phyloP scores from a whole-genome alignment of 2,888 invertebrate species.

The Alsophila aescularia region DNA sequence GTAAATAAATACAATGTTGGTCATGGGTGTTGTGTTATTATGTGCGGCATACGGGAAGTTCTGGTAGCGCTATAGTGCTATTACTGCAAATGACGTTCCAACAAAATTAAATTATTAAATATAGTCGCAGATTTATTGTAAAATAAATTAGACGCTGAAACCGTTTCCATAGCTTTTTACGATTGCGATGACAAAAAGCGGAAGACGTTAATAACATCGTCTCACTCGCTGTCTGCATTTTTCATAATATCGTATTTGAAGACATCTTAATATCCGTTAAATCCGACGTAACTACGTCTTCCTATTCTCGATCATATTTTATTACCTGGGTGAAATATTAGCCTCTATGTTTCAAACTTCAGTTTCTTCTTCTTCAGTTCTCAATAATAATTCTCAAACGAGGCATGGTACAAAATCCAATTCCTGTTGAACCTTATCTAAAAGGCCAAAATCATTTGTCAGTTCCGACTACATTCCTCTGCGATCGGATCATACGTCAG shows the following conservation, averaged over 20 bases:
- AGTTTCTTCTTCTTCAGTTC: neutral
- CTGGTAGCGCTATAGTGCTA: too few relatives aligned
- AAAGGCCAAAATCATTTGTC: conserved; percentile 15
- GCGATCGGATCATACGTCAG: conserved; percentile 11
- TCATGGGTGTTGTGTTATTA: neutral
- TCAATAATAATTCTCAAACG: too few relatives aligned
- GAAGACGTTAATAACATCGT: conserved; percentile 5
- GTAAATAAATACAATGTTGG: neutral
- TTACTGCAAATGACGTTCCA: too few relatives aligned
- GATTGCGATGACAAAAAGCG: conserved; percentile 11
- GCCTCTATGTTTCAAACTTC: neutral
- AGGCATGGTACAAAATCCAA: conserved; percentile 5
- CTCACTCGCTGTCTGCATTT: neutral
- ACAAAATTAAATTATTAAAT: neutral
- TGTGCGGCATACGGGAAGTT: too few relatives aligned
- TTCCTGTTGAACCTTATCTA: conserved; percentile 8
- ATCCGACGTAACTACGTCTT: neutral
- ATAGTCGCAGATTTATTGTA: neutral
- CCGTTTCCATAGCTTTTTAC: conserved; percentile 3
- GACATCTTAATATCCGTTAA: neutral
- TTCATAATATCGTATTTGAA: neutral
- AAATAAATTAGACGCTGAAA: conserved; percentile 14
- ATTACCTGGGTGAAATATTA: neutral
- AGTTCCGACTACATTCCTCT: conserved; percentile 7
- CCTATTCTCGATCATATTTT: neutral